Conservation (phyloP, 2,113 vertebrate species). For the Crypturellus undulatus region DNA sequence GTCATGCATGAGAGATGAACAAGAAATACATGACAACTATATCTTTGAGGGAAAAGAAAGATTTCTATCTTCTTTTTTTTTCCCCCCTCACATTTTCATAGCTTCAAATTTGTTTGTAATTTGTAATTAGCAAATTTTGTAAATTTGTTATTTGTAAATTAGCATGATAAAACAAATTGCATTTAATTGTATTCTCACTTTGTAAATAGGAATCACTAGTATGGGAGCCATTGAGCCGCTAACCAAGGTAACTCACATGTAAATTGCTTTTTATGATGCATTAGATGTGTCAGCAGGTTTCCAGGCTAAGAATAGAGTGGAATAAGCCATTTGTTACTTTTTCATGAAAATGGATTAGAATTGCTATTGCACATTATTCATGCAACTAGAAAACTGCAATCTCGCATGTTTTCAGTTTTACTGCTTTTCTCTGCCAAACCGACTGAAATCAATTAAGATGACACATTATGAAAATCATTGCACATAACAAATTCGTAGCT, state of each 20-base stretch:
- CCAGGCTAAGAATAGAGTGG: slow-evolving; percentile 28
- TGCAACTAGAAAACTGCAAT: slow-evolving; percentile 45
- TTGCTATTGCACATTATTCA: slow-evolving; percentile 21
- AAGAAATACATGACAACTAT: not conserved
- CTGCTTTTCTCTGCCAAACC: slow-evolving; percentile 39
- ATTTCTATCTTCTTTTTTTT: not conserved
- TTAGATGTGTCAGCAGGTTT: slow-evolving; percentile 57
- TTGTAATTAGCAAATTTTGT: no score
- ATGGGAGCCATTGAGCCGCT: not conserved
- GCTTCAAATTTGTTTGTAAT: not conserved
- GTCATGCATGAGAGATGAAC: not conserved
- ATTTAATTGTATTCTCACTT: not conserved
- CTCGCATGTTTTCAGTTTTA: slow-evolving; percentile 37
- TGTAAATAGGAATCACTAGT: not conserved
- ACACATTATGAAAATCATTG: slow-evolving; percentile 58
- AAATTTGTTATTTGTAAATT: not conserved
- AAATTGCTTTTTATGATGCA: slow-evolving; percentile 18
- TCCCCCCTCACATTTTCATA: not conserved
- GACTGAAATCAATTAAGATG: slow-evolving; percentile 59
- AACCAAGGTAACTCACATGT: slow-evolving; percentile 46
- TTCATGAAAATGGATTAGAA: slow-evolving; percentile 31
- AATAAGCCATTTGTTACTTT: not conserved
- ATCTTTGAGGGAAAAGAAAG: not conserved
- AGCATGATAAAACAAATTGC: not conserved
- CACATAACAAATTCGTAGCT: slow-evolving; percentile 65